Conservation (phyloP, 2,888 invertebrate genomes). For the Hoplodrina blanda region DNA sequence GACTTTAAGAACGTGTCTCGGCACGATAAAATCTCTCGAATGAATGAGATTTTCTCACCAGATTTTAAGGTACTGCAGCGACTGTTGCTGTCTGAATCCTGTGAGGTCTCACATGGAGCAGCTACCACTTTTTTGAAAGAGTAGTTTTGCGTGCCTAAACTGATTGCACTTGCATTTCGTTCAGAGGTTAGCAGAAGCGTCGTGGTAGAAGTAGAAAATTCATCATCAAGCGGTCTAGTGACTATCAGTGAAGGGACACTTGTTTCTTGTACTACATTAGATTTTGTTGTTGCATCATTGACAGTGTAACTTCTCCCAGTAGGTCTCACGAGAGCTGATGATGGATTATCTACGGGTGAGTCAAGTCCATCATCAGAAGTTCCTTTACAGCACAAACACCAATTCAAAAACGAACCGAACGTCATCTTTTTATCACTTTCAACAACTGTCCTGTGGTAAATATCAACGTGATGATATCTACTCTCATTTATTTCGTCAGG, state of each 20-base stretch:
- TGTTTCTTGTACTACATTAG: conserved; percentile 48
- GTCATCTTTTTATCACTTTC: conserved; percentile 67
- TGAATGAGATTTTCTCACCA: conserved; percentile 88
- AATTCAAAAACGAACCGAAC: conserved; percentile 70
- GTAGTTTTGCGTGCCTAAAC: conserved; percentile 61
- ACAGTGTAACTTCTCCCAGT: conserved; percentile 80
- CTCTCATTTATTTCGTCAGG: conserved; percentile 65
- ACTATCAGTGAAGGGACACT: conserved; percentile 66
- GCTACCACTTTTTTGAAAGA: conserved; percentile 62
- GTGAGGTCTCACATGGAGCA: conserved; percentile 60
- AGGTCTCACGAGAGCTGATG: conserved; percentile 78
- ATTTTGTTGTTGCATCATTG: conserved; percentile 64
- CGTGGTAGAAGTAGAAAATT: conserved; percentile 75
- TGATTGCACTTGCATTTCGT: conserved; percentile 72
- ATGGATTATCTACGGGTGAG: conserved; percentile 73
- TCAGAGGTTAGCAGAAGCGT: conserved; percentile 78
- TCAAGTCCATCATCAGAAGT: conserved; percentile 66
- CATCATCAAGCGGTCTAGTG: conserved; percentile 66
- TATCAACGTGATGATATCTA: conserved; percentile 76
- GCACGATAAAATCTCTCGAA: conserved; percentile 85
- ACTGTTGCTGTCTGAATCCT: conserved; percentile 71
- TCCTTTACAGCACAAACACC: conserved; percentile 75
- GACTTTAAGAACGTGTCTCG: conserved; percentile 86
- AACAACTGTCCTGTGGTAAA: conserved; percentile 73
- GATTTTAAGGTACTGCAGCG: conserved; percentile 77